Evolutionary conservation across 1,140 invertebrate species (phyloP).

Genomic region (Lucilia sericata): DNA sequence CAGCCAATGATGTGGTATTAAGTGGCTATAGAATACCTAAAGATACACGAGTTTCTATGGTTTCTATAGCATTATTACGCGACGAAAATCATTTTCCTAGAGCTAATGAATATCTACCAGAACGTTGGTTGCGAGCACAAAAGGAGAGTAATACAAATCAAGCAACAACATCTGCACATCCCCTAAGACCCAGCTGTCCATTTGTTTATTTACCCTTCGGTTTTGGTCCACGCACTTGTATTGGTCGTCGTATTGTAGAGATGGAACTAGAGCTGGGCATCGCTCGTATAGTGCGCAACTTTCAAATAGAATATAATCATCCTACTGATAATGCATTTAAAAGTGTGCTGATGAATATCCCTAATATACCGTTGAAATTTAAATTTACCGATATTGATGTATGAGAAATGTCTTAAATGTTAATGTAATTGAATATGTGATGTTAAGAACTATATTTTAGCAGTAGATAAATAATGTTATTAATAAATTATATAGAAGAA

Average conservation of each 20-base stretch:
- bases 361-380: slow-evolving; percentile 63
- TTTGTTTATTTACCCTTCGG: slow-evolving; percentile 74
- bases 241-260: slow-evolving; percentile 77
- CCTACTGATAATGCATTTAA: slow-evolving; percentile 56
- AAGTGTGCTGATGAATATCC: slow-evolving; percentile 54
- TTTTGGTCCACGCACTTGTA: slow-evolving; percentile 72
- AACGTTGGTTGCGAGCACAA: slow-evolving; percentile 70
- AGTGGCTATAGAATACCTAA: slow-evolving; percentile 74
- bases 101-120: slow-evolving; percentile 71
- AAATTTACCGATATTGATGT: slow-evolving; percentile 59
- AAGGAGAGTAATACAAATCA: not conserved
- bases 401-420: not conserved
- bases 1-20: slow-evolving; percentile 71
- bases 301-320: slow-evolving; percentile 69
- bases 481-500: too few species aligned
- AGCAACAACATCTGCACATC: not conserved
- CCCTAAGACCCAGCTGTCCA: slow-evolving; percentile 62
- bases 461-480: too few species aligned
- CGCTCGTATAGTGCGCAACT: slow-evolving; percentile 72
- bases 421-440: too few species aligned
- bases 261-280: slow-evolving; percentile 77
- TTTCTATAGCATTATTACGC: slow-evolving; percentile 65
- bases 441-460: too few species aligned
- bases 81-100: slow-evolving; percentile 70
- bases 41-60: slow-evolving; percentile 71